A percentile compares a stretch with the other conserved stretches of the same genome.
Evolutionary conservation across 1,140 invertebrate species (phyloP).

Genomic region (Cyphomyrmex costatus): DNA sequence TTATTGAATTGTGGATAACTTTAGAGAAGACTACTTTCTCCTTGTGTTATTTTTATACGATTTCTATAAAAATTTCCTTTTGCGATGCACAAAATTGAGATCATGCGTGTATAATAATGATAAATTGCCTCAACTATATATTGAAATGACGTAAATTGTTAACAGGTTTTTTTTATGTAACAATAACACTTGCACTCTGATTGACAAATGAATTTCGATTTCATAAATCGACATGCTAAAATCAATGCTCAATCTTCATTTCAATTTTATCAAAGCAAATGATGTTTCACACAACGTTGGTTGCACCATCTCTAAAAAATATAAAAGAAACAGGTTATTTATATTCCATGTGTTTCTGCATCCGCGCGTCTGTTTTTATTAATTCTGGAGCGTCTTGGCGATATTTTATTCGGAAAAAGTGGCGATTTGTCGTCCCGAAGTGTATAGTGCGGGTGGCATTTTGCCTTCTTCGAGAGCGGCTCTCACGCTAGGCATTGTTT

Average conservation of each 20-base stretch:
- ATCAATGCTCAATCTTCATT: neutral
- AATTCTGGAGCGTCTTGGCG: neutral
- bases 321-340: neutral
- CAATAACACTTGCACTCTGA: neutral
- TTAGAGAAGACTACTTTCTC: neutral
- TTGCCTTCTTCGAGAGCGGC: conserved; percentile 18
- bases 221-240: neutral
- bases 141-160: neutral
- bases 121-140: neutral
- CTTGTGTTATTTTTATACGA: neutral
- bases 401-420: neutral
- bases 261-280: neutral
- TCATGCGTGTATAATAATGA: neutral
- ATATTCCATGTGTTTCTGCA: neutral
- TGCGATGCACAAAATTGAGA: neutral
- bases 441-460: neutral
- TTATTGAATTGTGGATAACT: neutral
- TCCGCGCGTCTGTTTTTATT: neutral
- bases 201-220: neutral
- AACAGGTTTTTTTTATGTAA: neutral
- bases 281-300: neutral
- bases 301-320: neutral
- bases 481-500: conserved; percentile 67
- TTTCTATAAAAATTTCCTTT: neutral
- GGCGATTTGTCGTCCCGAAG: conserved; percentile 4